Percentiles rank a stretch among this genome's conserved stretches.
These are phyloP conservation scores for Colletes gigas DNA, from an alignment of 1,140 invertebrate species.

Conservation along the genomic window DNA sequence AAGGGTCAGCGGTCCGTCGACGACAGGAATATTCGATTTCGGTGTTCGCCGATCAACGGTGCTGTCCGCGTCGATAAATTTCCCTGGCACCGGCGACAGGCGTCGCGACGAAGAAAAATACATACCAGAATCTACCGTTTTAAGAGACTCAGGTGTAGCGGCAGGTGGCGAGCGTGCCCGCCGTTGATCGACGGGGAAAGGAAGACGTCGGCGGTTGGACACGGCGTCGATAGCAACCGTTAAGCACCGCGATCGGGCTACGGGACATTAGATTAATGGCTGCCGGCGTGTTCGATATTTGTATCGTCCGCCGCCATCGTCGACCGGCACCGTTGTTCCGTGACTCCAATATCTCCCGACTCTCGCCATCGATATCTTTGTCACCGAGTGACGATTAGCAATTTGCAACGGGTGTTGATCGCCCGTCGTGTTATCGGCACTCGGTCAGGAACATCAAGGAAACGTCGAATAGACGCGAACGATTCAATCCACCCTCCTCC, in stretches of 20 bases:
- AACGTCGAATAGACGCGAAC: neutral
- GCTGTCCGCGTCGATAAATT: neutral
- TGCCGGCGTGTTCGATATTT: conserved; percentile 55
- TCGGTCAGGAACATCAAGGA: neutral
- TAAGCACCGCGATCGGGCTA: conserved; percentile 46
- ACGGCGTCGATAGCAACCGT: conserved; percentile 42
- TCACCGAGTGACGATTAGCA: conserved; percentile 45
- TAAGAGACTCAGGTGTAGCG: conserved; percentile 10
- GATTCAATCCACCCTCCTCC: too few relatives aligned
- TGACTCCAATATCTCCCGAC: conserved; percentile 37
- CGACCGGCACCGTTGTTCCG: neutral
- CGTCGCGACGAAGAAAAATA: conserved; percentile 1
- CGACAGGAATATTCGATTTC: neutral
- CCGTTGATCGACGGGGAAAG: conserved; percentile 26
- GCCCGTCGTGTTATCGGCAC: conserved; percentile 36
- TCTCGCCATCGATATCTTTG: conserved; percentile 41
- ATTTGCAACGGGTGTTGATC: conserved; percentile 43
- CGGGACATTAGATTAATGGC: conserved; percentile 62
- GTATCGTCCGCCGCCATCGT: conserved; percentile 48
- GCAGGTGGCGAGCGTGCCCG: conserved; percentile 47
- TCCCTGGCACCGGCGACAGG: neutral
- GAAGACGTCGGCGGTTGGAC: conserved; percentile 42
- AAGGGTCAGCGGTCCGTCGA: neutral
- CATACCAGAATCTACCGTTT: neutral
- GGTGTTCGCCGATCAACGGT: neutral